Base-by-base conservation (phyloP, 35 echinoderm and acorn worm genomes). In the Acanthaster planci region DNA sequence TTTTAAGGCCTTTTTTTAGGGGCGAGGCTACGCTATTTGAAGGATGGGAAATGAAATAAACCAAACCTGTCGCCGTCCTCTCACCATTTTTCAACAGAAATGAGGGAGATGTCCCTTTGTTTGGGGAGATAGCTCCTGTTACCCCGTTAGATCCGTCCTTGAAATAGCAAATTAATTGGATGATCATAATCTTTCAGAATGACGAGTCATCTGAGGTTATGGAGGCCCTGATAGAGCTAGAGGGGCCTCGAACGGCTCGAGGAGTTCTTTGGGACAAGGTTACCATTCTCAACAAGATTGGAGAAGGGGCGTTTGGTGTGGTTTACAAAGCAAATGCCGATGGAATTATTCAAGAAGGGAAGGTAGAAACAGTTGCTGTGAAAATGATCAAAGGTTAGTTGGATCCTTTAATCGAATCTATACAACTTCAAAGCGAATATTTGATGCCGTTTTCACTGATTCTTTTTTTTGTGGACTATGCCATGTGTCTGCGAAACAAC, bases 331-430 rank as follows among this genome's bases (percentile, higher is more conserved):
- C 89, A 37, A 85, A 79, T 22, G 93, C 93, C 0, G 37, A 80
- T 47, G 85, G 80, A 3, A 85, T 96, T 17, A 37, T 82, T 1
- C n/a, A 87, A 7, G 55, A 77, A 18, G 52, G 77, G 8, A 32
- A 85, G 21, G 80, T 56, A 58, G 56, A 76, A 76, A 82, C 79
- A 16, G 89, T 96, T 0, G 93, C 93, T 35, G 93, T 96, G 7
- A 96, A 96, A 37, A 84, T 80, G 52, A 67, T 96, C 31, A 96
- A 96, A 96, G 93, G 93, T 96, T 64, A 35, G 34, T 26, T 47
- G 42, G 12, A 47, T 4, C 42, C 4, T 47, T 6, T 4, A 47
- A 47, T 6, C n/a, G n/a, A n/a, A n/a, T n/a, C n/a, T n/a, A n/a
- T n/a, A n/a, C n/a, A n/a, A n/a, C n/a, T n/a, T n/a, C n/a, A n/a